Evolutionary conservation across 2,113 vertebrate genomes (phyloP).

Genomic region (Erpornis zantholeuca): DNA sequence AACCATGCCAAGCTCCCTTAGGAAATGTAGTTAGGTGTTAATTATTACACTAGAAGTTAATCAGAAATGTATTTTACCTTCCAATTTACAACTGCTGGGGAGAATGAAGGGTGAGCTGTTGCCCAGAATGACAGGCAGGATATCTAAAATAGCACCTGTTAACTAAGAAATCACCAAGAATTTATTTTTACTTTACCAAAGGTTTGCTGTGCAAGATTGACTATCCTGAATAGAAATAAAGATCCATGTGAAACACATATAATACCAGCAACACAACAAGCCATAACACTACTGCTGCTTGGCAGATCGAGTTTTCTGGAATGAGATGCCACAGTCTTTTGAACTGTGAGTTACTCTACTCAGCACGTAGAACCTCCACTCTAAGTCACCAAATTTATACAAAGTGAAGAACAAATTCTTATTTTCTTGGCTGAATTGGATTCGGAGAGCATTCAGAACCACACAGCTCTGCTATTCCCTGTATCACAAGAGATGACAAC

Average conservation of each 20-base stretch:
- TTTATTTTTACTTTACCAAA: neutral
- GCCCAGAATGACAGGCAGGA: neutral
- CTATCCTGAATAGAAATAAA: neutral
- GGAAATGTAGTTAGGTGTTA: neutral
- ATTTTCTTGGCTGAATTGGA: neutral
- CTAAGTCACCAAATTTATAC: neutral
- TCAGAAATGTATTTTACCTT: neutral
- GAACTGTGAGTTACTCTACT: neutral
- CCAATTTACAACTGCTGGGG: neutral
- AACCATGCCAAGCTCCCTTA: neutral
- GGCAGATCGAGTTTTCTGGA: neutral
- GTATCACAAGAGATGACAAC: neutral
- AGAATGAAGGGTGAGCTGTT: neutral
- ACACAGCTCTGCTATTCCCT: neutral
- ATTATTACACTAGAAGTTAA: neutral
- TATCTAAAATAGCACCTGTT: neutral
- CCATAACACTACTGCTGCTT: neutral
- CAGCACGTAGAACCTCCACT: rapidly evolving
- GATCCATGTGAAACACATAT: neutral
- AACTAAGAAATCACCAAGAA: neutral
- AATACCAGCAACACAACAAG: neutral
- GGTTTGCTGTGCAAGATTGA: neutral
- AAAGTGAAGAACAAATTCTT: neutral
- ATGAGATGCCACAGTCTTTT: neutral
- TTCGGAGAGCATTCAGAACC: neutral